Evolutionary conservation across 2,797 vertebrate genomes (phyloP).

Genomic region (Echiichthys vipera): DNA sequence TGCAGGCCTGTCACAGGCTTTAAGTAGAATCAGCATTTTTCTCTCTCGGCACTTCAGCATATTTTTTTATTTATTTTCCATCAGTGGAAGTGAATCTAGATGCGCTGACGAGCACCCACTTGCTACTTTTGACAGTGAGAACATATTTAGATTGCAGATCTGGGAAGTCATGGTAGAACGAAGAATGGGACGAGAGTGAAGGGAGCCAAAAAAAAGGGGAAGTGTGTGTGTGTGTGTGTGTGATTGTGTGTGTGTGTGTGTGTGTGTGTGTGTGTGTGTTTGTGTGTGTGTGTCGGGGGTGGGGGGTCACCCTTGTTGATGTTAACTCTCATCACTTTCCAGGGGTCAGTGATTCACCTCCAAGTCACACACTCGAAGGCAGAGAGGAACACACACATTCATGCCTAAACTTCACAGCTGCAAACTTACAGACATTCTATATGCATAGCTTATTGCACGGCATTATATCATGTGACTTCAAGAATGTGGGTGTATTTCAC

Average conservation of each 20-base stretch:
- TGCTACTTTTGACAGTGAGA: conserved; percentile 47
- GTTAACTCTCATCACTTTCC: conserved; percentile 70
- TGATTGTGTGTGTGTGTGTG: neutral
- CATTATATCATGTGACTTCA: conserved; percentile 65
- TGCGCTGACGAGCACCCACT: conserved; percentile 33
- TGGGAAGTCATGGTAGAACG: conserved; percentile 51
- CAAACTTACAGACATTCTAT: conserved; percentile 29
- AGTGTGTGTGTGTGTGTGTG: conserved; percentile 10
- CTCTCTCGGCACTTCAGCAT: conserved; percentile 53
- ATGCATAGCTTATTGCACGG: conserved; percentile 27
- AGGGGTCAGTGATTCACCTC: conserved; percentile 72
- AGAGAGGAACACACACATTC: conserved; percentile 13
- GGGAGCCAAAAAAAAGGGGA: conserved; percentile 48
- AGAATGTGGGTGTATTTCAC: conserved; percentile 71
- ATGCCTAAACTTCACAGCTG: conserved; percentile 16
- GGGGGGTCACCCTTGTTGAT: conserved; percentile 63
- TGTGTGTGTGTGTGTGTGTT: neutral
- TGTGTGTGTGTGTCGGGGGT: neutral
- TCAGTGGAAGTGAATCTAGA: conserved; percentile 73
- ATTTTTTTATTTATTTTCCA: conserved; percentile 51
- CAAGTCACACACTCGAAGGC: conserved; percentile 1
- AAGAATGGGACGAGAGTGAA: conserved; percentile 48
- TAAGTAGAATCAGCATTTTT: conserved; percentile 66
- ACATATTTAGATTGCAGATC: conserved; percentile 43
- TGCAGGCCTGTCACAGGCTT: conserved; percentile 44